Conservation (phyloP, 2,113 vertebrate species). For the Lampris incognitus region DNA sequence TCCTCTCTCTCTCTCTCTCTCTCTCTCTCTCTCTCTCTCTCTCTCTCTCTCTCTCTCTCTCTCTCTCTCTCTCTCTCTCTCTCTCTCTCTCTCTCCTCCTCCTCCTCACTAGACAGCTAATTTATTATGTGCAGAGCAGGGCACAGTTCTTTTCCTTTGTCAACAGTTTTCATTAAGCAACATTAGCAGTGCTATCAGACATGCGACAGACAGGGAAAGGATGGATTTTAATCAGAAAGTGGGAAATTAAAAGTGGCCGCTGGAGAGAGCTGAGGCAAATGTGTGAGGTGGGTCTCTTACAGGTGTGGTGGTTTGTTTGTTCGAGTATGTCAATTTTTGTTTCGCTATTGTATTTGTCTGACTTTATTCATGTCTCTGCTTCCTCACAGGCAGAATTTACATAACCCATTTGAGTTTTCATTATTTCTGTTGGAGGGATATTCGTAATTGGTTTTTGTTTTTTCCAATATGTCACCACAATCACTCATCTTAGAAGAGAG, state of each 20-base stretch:
- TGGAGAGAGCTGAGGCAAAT: slow-evolving; percentile 33
- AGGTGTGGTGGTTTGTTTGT: slow-evolving; percentile 12
- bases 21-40: slow-evolving; percentile 4
- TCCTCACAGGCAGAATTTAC: slow-evolving; percentile 65
- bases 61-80: slow-evolving; percentile 2
- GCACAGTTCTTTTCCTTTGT: slow-evolving; percentile 57
- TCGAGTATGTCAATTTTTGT: slow-evolving; percentile 50
- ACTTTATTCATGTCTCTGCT: slow-evolving; percentile 44
- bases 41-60: neutral
- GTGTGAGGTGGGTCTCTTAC: slow-evolving; percentile 3
- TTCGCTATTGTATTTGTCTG: slow-evolving; percentile 41
- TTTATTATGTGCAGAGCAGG: slow-evolving; percentile 66
- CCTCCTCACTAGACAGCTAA: slow-evolving; percentile 57
- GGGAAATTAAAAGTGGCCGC: slow-evolving; percentile 62
- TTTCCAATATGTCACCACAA: slow-evolving; percentile 47
- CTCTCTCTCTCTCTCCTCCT: slow-evolving; percentile 15
- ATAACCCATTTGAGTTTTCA: slow-evolving; percentile 73
- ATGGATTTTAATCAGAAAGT: slow-evolving; percentile 65
- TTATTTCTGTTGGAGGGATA: slow-evolving; percentile 62
- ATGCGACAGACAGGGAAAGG: slow-evolving; percentile 61
- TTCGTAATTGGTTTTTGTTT: slow-evolving; percentile 65
- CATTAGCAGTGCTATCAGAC: slow-evolving; percentile 69
- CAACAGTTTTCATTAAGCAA: slow-evolving; percentile 77
- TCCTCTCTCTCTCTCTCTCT: neutral
- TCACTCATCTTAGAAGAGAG: slow-evolving; percentile 69